These are phyloP conservation scores for Crocidura indochinensis DNA, from an alignment of 2,797 vertebrate genomes.

Conservation along the genomic window DNA sequence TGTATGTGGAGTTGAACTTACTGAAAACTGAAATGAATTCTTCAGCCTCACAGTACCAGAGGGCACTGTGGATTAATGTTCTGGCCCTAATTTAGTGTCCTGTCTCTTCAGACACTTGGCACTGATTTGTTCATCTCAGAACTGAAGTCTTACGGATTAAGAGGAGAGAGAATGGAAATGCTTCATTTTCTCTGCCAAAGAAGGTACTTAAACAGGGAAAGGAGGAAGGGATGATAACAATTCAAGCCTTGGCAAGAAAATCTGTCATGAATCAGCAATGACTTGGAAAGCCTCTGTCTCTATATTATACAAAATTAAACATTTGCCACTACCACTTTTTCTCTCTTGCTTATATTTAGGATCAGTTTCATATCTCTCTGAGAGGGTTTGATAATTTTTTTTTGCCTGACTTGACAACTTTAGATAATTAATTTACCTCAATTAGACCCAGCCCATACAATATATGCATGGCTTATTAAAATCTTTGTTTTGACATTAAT, in stretches of 20 bases:
- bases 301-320: conserved; percentile 63
- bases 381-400: not conserved
- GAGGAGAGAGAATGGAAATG: conserved; percentile 68
- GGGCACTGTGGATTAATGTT: conserved; percentile 28
- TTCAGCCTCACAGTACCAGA: conserved; percentile 1
- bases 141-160: conserved; percentile 64
- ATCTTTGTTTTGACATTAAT: conserved; percentile 83
- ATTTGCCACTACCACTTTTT: conserved; percentile 29
- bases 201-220: conserved; percentile 65
- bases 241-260: conserved; percentile 61
- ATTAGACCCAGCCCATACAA: conserved; percentile 48
- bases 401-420: conserved; percentile 45
- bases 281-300: conserved; percentile 46
- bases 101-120: conserved; percentile 64
- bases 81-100: conserved; percentile 57
- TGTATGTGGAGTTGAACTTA: not conserved
- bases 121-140: conserved; percentile 45
- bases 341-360: not conserved
- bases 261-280: conserved; percentile 66
- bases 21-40: conserved; percentile 29
- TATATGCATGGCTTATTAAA: conserved; percentile 60
- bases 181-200: conserved; percentile 73
- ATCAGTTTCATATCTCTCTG: conserved; percentile 46
- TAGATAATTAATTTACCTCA: conserved; percentile 79
- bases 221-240: conserved; percentile 69